Evolutionary conservation across 2,113 vertebrate species (phyloP), one percentile per base, ranked within the genome.

Genomic region (Rhinolophus sinicus): DNA sequence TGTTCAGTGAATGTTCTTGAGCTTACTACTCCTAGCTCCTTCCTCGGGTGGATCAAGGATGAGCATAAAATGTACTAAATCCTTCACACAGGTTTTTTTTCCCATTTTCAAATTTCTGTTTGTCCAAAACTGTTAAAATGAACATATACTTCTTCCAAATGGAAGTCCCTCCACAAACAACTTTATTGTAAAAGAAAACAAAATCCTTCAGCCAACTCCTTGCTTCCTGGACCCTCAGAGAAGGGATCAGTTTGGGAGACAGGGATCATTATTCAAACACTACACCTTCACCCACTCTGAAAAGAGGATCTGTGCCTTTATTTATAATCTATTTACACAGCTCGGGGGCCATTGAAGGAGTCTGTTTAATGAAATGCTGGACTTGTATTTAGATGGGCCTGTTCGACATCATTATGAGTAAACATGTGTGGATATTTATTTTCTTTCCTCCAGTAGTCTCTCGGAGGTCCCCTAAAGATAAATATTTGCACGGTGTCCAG

Each of bases 361-460:
- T 65, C 83, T 69, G 22, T 26, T 90, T 91, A 97, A 95, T 89
- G 75, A 97, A 97, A 96, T 76, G 89, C 28, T 47, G 33, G n/a
- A 30, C 83, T 88, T 96, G 69, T 86, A 60, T 88, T 70, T 88
- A 85, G 91, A 94, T 67, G 77, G 77, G 85, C 58, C 96, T 92
- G 69, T 73, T 93, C 83, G 75, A 98, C 97, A 84, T 97, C 94
- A 91, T 96, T 73, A 83, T 94, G 72, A 88, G 84, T 95, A 94
- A 98, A 95, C 52, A 93, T 22, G 40, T 96, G 75, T 90, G 69
- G 92, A 90, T 89, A 95, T 96, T 96, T 11, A 18, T 97, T 97
- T 97, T 89, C 62, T 30, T 97, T 90, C 84, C 72, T 81, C 72
- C 24, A 92, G 95, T 88, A 94, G 95, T 92, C 92, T 96, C 40